Percentiles rank a stretch among this genome's conserved stretches.
These are phyloP conservation scores for Peromyscus polionotus DNA, from an alignment of 2,113 vertebrate species.

Conservation along the genomic window DNA sequence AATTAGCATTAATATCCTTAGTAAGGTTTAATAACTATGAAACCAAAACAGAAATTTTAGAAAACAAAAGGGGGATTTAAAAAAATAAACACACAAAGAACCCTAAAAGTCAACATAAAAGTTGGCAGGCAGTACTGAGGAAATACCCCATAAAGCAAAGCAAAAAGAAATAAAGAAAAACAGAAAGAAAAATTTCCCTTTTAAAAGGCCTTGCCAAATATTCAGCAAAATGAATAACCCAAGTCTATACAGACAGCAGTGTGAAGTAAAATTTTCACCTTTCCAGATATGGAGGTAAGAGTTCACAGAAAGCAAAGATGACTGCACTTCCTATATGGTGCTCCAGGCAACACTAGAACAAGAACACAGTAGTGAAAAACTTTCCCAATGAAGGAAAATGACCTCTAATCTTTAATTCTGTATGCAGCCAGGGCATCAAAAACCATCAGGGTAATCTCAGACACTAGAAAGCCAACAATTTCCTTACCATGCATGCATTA, in stretches of 20 bases:
- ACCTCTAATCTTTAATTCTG: constrained; percentile 55
- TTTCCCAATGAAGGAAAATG: constrained; percentile 37
- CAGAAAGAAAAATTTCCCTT: neutral
- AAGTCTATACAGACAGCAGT: neutral
- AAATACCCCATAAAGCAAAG: constrained; percentile 37
- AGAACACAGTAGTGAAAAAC: neutral
- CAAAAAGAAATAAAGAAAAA: constrained; percentile 59
- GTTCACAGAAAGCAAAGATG: neutral
- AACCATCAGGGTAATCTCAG: constrained; percentile 32
- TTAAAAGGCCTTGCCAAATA: constrained; percentile 29
- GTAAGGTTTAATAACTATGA: constrained; percentile 39
- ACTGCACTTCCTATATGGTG: neutral
- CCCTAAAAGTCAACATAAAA: constrained; percentile 44
- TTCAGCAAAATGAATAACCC: constrained; percentile 31
- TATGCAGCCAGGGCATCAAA: neutral
- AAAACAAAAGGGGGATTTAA: constrained; percentile 11
- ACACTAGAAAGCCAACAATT: constrained; percentile 56
- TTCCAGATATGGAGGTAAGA: neutral
- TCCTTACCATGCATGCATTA: constrained; percentile 34
- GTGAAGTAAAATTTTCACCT: constrained; percentile 32
- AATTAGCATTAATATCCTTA: constrained; percentile 48
- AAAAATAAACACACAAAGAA: constrained; percentile 58
- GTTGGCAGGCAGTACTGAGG: constrained; percentile 2
- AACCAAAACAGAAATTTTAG: constrained; percentile 56
- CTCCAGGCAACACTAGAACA: constrained; percentile 29